These are phyloP conservation scores for Idaea straminata DNA, from an alignment of 2,888 invertebrate genomes.

Conservation along the genomic window DNA sequence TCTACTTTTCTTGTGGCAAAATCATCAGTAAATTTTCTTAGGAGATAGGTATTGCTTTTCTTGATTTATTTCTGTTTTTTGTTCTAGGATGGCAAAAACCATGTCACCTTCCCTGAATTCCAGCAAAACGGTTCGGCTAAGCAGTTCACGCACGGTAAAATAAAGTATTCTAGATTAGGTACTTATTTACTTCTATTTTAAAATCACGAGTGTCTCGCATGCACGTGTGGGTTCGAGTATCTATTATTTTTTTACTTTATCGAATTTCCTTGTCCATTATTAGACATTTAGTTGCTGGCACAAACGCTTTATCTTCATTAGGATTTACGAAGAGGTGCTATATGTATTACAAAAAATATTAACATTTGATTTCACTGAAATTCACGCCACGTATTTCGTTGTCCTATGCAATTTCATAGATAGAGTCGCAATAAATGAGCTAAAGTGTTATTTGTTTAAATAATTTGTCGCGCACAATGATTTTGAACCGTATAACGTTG, in stretches of 20 bases:
- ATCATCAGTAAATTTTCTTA: not conserved
- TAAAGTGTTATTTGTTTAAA: constrained; percentile 10
- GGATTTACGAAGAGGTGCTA: constrained; percentile 8
- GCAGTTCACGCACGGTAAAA: constrained; percentile 93
- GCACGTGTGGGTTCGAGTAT: constrained; percentile 73
- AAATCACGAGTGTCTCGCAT: constrained; percentile 77
- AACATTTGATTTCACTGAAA: not conserved
- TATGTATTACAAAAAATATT: not conserved
- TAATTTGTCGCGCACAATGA: constrained; percentile 18
- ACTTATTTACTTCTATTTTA: constrained; percentile 76
- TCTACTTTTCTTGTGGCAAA: not conserved
- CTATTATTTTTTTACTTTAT: constrained; percentile 42
- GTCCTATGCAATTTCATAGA: not conserved
- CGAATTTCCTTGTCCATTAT: constrained; percentile 41
- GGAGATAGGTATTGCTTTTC: not conserved
- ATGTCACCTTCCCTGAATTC: constrained; percentile 94
- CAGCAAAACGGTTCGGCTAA: constrained; percentile 94
- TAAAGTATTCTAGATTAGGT: constrained; percentile 85
- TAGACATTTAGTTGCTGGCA: constrained; percentile 49
- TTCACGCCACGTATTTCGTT: not conserved
- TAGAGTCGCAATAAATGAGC: constrained; percentile 10
- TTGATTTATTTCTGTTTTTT: constrained; percentile 8
- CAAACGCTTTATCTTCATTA: constrained; percentile 52
- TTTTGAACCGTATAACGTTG: constrained; percentile 17
- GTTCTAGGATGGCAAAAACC: constrained; percentile 91